Evolutionary conservation across 2,888 invertebrate species (phyloP).

Genomic region (Thecocarcelia acutangulata): DNA sequence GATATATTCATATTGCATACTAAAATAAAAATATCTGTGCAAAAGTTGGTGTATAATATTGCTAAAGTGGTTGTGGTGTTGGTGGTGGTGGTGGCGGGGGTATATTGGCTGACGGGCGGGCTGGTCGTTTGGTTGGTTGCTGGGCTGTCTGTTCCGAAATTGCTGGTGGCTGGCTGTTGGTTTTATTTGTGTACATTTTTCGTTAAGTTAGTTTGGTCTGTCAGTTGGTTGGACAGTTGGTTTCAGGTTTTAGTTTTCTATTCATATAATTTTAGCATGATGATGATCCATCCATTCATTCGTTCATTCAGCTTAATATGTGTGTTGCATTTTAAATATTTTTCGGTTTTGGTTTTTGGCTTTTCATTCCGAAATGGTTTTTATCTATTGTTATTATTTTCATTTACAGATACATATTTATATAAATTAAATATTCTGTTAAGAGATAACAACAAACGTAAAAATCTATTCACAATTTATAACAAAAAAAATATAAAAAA

Average conservation of each 20-base stretch:
- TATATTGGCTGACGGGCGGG: slow-evolving; percentile 16
- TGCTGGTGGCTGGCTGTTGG: slow-evolving; percentile 29
- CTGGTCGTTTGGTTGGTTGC: slow-evolving; percentile 12
- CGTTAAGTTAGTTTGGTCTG: slow-evolving; percentile 38
- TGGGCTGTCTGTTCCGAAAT: slow-evolving; percentile 26
- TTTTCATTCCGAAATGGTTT: slow-evolving; percentile 2
- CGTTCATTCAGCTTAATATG: slow-evolving; percentile 50
- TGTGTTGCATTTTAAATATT: slow-evolving; percentile 64
- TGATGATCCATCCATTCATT: slow-evolving; percentile 44
- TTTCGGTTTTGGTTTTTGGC: slow-evolving; percentile 11
- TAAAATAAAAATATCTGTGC: slow-evolving; percentile 15
- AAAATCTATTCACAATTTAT: slow-evolving; percentile 23
- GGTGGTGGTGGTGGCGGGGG: not conserved
- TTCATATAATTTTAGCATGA: slow-evolving; percentile 41
- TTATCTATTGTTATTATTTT: slow-evolving; percentile 2
- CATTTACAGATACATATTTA: not conserved
- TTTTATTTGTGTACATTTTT: slow-evolving; percentile 21
- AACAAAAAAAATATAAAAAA: slow-evolving; percentile 13
- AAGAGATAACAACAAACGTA: slow-evolving; percentile 34
- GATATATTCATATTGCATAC: slow-evolving; percentile 37
- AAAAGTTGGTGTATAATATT: slow-evolving; percentile 18
- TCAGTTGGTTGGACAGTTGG: slow-evolving; percentile 48
- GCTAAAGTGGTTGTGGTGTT: slow-evolving; percentile 18
- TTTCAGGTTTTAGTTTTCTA: slow-evolving; percentile 27
- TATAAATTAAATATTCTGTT: slow-evolving; percentile 46